Conservation (phyloP, 2,888 invertebrate genomes). For the Digitonthophagus gazella region DNA sequence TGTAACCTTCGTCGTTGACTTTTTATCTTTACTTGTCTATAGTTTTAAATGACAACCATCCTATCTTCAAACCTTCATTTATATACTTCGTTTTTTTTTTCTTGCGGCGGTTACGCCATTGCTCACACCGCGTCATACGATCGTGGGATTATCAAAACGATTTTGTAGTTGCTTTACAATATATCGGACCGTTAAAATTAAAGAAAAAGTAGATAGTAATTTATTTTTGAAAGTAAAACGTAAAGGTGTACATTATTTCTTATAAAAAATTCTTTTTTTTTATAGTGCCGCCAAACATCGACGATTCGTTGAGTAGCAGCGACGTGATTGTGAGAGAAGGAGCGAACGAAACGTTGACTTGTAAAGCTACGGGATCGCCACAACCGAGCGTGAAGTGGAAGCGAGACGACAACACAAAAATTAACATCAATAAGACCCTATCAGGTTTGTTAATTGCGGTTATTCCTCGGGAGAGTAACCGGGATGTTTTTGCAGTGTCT, state of each 20-base stretch:
- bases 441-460: constrained; percentile 59
- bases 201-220: background rate
- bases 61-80: background rate
- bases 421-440: constrained; percentile 80
- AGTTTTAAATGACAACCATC: background rate
- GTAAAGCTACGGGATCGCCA: constrained; percentile 87
- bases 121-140: no score
- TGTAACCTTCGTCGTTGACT: background rate
- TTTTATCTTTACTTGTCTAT: background rate
- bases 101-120: background rate
- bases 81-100: background rate
- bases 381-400: constrained; percentile 89
- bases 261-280: constrained; percentile 30
- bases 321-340: constrained; percentile 90
- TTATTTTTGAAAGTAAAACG: background rate
- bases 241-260: background rate
- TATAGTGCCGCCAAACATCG: constrained; percentile 88
- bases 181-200: background rate
- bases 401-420: constrained; percentile 83
- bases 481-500: constrained; percentile 69
- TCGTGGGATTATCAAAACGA: no score
- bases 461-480: background rate
- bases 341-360: constrained; percentile 83
- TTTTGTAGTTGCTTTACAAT: no score
- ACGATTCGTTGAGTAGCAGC: constrained; percentile 86